phyloP scores from a whole-genome alignment of 2,888 invertebrate species.

The Acronicta psi region DNA sequence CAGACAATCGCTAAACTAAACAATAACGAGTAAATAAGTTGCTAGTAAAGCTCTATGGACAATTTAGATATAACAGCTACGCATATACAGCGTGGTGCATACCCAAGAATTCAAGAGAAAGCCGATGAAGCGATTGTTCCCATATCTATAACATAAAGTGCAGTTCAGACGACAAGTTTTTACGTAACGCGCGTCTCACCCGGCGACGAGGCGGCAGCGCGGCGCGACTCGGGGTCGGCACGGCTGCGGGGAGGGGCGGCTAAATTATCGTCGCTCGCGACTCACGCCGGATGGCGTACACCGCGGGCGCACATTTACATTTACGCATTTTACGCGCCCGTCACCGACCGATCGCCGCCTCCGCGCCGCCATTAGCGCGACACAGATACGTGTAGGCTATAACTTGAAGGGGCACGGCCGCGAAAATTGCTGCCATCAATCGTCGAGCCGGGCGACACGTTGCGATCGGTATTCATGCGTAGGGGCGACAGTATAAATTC shows the following conservation, averaged over 20 bases:
- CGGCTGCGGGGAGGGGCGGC: constrained; percentile 49
- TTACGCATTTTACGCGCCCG: constrained; percentile 76
- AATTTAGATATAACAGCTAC: constrained; percentile 8
- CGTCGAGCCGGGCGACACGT: constrained; percentile 65
- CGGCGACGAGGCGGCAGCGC: constrained; percentile 52
- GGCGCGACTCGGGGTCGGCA: constrained; percentile 50
- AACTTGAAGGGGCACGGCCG: constrained; percentile 70
- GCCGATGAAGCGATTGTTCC: constrained; percentile 56
- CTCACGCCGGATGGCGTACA: constrained; percentile 54
- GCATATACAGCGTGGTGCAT: constrained; percentile 21
- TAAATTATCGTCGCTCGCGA: constrained; percentile 62
- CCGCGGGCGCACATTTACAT: constrained; percentile 72
- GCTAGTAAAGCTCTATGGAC: neutral
- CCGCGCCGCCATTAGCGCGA: constrained; percentile 71
- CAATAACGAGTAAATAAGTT: neutral
- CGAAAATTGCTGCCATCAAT: constrained; percentile 75
- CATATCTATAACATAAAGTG: constrained; percentile 62
- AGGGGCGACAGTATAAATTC: constrained; percentile 54
- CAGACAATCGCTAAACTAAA: neutral
- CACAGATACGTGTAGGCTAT: constrained; percentile 67
- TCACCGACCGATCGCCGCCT: constrained; percentile 71
- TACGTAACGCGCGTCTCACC: constrained; percentile 65
- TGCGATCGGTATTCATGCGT: constrained; percentile 65
- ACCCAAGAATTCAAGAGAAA: constrained; percentile 57
- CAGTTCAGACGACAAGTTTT: constrained; percentile 67